Conservation (phyloP, 2,888 invertebrate species). For the Sarcophaga variegata region DNA sequence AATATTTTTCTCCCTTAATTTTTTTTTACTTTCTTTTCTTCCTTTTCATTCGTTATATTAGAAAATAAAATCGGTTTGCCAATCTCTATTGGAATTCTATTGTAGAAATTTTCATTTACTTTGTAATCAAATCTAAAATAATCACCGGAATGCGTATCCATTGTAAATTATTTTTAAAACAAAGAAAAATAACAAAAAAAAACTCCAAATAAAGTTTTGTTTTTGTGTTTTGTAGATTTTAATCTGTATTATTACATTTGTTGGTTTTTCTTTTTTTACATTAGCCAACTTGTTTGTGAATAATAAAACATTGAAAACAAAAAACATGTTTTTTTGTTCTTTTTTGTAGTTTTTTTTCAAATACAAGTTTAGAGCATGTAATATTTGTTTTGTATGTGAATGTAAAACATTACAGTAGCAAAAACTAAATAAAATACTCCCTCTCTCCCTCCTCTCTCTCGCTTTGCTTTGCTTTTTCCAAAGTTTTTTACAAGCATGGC, state of each 20-base stretch:
- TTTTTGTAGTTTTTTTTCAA: neutral
- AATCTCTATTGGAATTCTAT: no score
- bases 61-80: no score
- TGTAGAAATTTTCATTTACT: neutral
- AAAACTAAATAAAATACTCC: neutral
- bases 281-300: constrained; percentile 14
- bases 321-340: neutral
- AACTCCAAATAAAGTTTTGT: neutral
- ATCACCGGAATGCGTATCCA: neutral
- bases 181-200: neutral
- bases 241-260: constrained; percentile 19
- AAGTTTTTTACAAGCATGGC: constrained; percentile 10
- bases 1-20: no score
- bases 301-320: constrained; percentile 1
- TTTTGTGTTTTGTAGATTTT: constrained; percentile 16
- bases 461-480: neutral
- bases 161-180: constrained; percentile 25
- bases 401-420: neutral
- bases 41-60: no score
- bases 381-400: constrained; percentile 2
- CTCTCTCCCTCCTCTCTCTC: neutral
- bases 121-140: constrained; percentile 12
- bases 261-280: neutral
- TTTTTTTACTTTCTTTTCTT: no score
- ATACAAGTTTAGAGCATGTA: constrained; percentile 11